These are phyloP conservation scores for Meteorus cinctellus DNA, from an alignment of 2,888 invertebrate genomes.

Conservation along the genomic window DNA sequence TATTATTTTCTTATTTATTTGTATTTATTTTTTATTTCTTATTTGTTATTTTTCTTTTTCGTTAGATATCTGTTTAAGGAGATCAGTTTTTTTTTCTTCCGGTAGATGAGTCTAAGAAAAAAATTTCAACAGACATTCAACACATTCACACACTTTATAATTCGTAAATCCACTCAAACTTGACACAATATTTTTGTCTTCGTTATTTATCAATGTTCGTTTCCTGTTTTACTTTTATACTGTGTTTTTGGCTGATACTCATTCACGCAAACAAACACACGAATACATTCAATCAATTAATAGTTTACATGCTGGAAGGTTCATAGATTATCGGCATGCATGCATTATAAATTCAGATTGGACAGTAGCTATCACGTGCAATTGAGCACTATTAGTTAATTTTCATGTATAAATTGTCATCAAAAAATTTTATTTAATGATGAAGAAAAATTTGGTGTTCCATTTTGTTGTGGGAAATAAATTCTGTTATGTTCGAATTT, in stretches of 20 bases:
- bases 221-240: background rate
- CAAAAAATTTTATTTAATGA: background rate
- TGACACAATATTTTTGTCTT: background rate
- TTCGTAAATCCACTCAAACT: background rate
- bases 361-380: slow-evolving; percentile 10
- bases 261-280: background rate
- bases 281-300: background rate
- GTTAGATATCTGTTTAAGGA: slow-evolving; percentile 18
- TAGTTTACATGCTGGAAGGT: slow-evolving; percentile 18
- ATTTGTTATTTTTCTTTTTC: slow-evolving; percentile 16
- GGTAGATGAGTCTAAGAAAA: slow-evolving; percentile 9
- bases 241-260: background rate
- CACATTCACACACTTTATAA: background rate
- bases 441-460: background rate
- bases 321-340: slow-evolving; percentile 14
- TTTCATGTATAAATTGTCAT: background rate
- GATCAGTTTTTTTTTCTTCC: slow-evolving; percentile 31
- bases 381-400: background rate
- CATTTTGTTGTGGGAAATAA: background rate
- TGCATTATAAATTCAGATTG: slow-evolving; percentile 1
- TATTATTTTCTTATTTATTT: slow-evolving; percentile 3
- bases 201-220: background rate
- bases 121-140: background rate
- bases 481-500: background rate
- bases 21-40: slow-evolving; percentile 4